Conservation (phyloP, 64 coral and sea anemone species). For the Cladopsammia gracilis region DNA sequence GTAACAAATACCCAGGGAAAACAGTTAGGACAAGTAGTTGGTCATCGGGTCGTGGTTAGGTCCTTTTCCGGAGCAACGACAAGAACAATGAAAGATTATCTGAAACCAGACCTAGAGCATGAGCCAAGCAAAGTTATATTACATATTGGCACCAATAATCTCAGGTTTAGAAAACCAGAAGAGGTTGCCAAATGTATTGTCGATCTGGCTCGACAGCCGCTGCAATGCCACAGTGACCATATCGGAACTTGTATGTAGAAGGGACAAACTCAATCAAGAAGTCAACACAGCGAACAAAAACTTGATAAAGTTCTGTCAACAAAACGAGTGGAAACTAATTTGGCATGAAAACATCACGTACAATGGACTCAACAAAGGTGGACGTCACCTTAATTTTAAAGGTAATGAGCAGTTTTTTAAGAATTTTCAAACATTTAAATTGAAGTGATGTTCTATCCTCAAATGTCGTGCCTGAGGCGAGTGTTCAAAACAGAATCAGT, state of each 20-base stretch:
- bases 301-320: constrained; percentile 1
- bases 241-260: constrained; percentile 12
- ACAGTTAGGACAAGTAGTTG: constrained; percentile 16
- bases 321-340: constrained; percentile 1
- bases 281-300: not conserved
- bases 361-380: constrained; percentile 32
- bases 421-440: constrained; percentile 2
- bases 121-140: not conserved
- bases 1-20: constrained; percentile 5
- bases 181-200: constrained; percentile 2
- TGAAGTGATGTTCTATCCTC: not conserved
- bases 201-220: not conserved
- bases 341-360: not conserved
- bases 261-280: constrained; percentile 6
- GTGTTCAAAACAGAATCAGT: not conserved
- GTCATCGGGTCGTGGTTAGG: no score
- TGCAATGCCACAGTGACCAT: not conserved
- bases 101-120: constrained; percentile 7
- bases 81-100: constrained; percentile 8
- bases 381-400: constrained; percentile 31
- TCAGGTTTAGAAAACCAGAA: constrained; percentile 6
- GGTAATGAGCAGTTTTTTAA: constrained; percentile 35
- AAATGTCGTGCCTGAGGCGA: not conserved
- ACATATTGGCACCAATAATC: constrained; percentile 17
- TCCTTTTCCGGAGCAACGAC: not conserved